These are phyloP conservation scores for Drosophila testacea DNA, from an alignment of 2,888 invertebrate genomes.

Conservation along the genomic window DNA sequence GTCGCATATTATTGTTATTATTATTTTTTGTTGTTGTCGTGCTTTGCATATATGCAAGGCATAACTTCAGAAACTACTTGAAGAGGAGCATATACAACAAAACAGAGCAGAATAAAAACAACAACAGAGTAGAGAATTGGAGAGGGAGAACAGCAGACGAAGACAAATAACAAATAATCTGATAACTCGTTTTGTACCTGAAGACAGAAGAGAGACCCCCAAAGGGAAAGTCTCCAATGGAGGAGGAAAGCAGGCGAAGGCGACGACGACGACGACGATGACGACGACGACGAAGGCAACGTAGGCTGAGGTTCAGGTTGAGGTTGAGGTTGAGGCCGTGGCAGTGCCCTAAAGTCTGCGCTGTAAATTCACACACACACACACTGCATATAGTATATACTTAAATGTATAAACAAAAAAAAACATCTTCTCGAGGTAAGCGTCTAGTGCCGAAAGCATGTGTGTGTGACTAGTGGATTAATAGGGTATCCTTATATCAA, in stretches of 20 bases:
- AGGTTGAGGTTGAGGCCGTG: slow-evolving; percentile 56
- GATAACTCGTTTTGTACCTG: slow-evolving; percentile 83
- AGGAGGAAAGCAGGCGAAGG: slow-evolving; percentile 27
- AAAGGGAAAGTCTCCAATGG: slow-evolving; percentile 35
- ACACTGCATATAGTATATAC: not conserved
- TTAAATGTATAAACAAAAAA: not conserved
- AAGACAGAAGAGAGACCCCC: slow-evolving; percentile 30
- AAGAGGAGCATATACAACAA: slow-evolving; percentile 51
- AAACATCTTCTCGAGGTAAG: no score
- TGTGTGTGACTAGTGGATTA: no score
- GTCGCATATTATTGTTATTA: slow-evolving; percentile 65
- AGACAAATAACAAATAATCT: slow-evolving; percentile 81
- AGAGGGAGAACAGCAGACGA: slow-evolving; percentile 43
- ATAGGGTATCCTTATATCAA: no score
- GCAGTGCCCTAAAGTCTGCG: slow-evolving; percentile 79
- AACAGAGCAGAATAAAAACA: slow-evolving; percentile 20
- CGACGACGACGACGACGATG: not conserved
- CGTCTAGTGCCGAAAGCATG: no score
- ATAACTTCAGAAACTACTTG: slow-evolving; percentile 65
- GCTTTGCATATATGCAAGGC: slow-evolving; percentile 78
- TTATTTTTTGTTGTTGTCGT: slow-evolving; percentile 61
- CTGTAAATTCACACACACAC: slow-evolving; percentile 44
- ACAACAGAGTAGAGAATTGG: not conserved
- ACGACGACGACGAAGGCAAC: not conserved
- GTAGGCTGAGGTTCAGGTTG: slow-evolving; percentile 15